Evolutionary conservation across 2,888 invertebrate genomes (phyloP), one percentile per base, ranked within the genome.

Genomic region (Xylocampa areola): DNA sequence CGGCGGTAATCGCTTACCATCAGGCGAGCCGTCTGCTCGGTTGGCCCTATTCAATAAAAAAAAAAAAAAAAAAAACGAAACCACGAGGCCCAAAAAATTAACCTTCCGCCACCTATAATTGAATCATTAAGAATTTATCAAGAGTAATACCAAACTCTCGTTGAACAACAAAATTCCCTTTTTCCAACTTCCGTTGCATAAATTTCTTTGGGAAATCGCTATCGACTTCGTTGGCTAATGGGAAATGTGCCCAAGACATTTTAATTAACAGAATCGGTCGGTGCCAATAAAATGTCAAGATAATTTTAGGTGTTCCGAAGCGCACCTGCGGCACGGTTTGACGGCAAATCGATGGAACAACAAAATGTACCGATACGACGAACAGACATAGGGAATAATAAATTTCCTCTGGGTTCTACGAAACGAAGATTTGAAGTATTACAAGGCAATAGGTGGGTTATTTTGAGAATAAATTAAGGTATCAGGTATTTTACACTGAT

Each of bases 201-300:
- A 61, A 57, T 64, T 67, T 57, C 65, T 45, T 49, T 44, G 41
- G 35, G 41, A 72, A 68, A 52, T 59, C 45, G 52, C 43, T 60
- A 60, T 62, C 61, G 14, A 60, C 59, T 43, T 54, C 41, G 37
- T 19, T 62, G 48, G 58, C 45, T 63, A 77, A 73, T 63, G 58
- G 67, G 73, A 71, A 73, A 77, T 71, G 64, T 76, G 41, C 48
- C 65, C 52, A 74, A 83, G 80, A 82, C 82, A 69, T 83, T 88
- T 87, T 87, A 90, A 89, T 90, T 86, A 87, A 81, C 79, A 79
- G 73, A 81, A 76, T 80, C 81, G 80, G 67, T 57, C 62, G 62
- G 68, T 77, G 85, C 85, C 85, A 88, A 86, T 89, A 86, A 86
- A 87, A 82, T 77, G 85, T 84, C 86, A 80, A 87, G 88, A 90